Conservation (phyloP, 2,888 invertebrate genomes). For the Heteropelma amictum region DNA sequence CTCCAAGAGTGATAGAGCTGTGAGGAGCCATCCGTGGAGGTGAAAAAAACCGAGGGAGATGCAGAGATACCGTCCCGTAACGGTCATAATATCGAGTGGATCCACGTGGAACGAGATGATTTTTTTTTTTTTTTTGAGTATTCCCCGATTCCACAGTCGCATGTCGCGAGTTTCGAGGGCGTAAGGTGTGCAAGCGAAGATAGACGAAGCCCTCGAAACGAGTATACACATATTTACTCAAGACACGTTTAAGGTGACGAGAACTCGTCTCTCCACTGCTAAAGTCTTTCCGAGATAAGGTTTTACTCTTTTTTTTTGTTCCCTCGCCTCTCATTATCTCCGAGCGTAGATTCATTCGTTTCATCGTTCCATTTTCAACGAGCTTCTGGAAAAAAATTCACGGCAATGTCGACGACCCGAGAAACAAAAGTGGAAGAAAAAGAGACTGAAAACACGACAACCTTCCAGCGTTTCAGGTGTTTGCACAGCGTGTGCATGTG, state of each 20-base stretch:
- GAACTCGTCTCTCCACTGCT: neutral
- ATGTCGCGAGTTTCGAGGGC: neutral
- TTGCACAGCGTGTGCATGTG: no score
- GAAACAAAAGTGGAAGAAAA: neutral
- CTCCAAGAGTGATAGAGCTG: neutral
- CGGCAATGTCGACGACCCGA: conserved; percentile 36
- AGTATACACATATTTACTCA: conserved; percentile 33
- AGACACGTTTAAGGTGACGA: conserved; percentile 30
- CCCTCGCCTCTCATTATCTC: conserved; percentile 17
- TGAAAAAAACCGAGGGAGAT: neutral
- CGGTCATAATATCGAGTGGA: conserved; percentile 3
- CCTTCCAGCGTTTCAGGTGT: no score
- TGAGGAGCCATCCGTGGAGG: no score
- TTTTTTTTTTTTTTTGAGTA: neutral
- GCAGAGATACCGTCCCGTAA: neutral
- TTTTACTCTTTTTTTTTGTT: neutral
- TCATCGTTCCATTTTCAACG: neutral
- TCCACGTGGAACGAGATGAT: conserved; percentile 14
- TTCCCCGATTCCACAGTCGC: neutral
- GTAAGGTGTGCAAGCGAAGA: neutral
- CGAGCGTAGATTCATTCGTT: conserved; percentile 6
- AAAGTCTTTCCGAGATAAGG: conserved; percentile 30
- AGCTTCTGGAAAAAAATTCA: conserved; percentile 26
- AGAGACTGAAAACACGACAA: no score
- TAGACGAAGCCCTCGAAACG: conserved; percentile 12